Base-by-base conservation (phyloP, 2,888 invertebrate species). In the Hyles lineata region DNA sequence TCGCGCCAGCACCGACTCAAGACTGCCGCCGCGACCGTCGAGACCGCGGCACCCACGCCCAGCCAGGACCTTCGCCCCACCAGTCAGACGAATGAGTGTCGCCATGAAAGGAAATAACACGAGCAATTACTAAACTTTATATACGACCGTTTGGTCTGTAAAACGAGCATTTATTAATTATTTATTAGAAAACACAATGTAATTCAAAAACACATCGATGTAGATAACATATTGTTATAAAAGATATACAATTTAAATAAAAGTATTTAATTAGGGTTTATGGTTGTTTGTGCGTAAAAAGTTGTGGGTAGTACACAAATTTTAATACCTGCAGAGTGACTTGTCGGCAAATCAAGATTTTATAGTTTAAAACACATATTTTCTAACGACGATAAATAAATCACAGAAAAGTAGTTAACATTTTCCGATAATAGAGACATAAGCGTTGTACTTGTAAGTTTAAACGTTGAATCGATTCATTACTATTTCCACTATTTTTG, bases 11-110 rank as follows among this genome's bases (percentile, higher is more conserved):
- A 97, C 97, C 0, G 97, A 97, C 86, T 92, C 93, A 0, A 87
- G 93, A 2, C 83, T 93, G 55, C 92, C 93, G 0, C 96, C 96
- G 23, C 93, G 96, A 17, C 96, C 96, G 0, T 93, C 96, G 75
- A 89, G 96, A 61, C 95, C 96, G 87, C 92, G 96, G 6, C 92
- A 92, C 75, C 94, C 92, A 2, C 91, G 90, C 32, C 85, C 91
- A 17, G 79, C 90, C 70, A 83, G 89, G 52, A 92, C 93, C 0
- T 91, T 91, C 76, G 93, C 95, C 1, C 92, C 95, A 5, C 95
- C 96, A 0, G 96, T 96, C 70, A 93, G 97, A 55, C 93, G 97
- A 76, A 97, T 97, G 96, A 97, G 97, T 84, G 97, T 97, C 76
- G 97, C 97, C 60, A 97, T 97, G 95, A 92, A 95, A 75, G 97